Evolutionary conservation across 2,113 vertebrate species (phyloP).

Genomic region (Physeter macrocephalus): DNA sequence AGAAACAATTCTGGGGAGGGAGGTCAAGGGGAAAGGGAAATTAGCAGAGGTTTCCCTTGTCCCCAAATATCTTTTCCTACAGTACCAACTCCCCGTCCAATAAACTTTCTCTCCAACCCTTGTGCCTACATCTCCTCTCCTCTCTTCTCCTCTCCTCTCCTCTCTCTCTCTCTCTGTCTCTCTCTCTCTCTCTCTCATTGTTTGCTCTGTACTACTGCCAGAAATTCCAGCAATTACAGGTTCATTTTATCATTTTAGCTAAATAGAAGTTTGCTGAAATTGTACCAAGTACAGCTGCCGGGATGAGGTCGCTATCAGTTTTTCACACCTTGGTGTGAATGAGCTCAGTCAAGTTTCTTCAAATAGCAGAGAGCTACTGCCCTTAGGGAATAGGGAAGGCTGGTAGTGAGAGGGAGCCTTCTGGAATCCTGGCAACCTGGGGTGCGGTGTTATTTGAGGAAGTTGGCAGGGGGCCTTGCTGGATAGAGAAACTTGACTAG

Average conservation of each 20-base stretch:
- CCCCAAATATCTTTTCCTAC: conserved; percentile 10
- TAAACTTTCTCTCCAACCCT: not conserved
- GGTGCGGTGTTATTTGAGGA: not conserved
- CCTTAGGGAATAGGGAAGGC: not conserved
- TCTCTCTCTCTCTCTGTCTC: not conserved
- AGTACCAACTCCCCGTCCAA: not conserved
- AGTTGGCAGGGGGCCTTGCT: not conserved
- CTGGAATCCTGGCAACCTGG: not conserved
- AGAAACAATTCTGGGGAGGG: not conserved
- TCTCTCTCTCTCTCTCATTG: not conserved
- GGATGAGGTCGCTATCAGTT: not conserved
- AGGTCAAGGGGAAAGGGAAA: not conserved
- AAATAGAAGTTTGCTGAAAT: conserved; percentile 23
- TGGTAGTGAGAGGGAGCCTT: not conserved
- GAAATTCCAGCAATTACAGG: conserved; percentile 33
- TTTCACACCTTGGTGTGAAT: conserved; percentile 8
- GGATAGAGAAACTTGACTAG: not conserved
- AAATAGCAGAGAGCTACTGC: conserved; percentile 17
- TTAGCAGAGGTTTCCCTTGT: not conserved
- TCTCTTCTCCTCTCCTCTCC: not conserved
- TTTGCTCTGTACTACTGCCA: conserved; percentile 24
- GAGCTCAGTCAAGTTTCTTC: conserved; percentile 18
- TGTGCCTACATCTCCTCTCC: not conserved
- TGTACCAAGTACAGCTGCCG: conserved; percentile 25
- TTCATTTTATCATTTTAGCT: conserved; percentile 40